Percentiles rank a stretch among this genome's conserved stretches.
Evolutionary conservation across 2,113 vertebrate species (phyloP).

Genomic region (Onychorhynchus coronatus): DNA sequence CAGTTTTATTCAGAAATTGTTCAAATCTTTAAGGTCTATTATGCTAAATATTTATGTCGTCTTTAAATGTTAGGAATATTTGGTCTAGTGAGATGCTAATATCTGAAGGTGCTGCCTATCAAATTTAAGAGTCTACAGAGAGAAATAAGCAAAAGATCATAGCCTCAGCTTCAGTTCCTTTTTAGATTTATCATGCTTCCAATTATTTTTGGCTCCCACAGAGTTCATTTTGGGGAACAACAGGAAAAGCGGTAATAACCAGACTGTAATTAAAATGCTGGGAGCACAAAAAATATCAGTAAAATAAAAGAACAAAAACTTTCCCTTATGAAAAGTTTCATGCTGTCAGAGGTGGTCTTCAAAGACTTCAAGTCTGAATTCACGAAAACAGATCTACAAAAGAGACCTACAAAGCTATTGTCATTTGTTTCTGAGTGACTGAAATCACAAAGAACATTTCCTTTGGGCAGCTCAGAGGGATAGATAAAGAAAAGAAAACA

Average conservation of each 20-base stretch:
- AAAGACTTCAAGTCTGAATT: slow-evolving; percentile 2
- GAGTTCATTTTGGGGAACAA: slow-evolving; percentile 7
- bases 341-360: background rate
- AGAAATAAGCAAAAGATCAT: background rate
- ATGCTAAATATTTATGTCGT: background rate
- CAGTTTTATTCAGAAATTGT: background rate
- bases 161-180: background rate
- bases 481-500: background rate
- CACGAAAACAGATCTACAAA: slow-evolving; percentile 1
- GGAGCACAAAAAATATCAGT: background rate
- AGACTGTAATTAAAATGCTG: slow-evolving; percentile 35
- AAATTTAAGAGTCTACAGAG: background rate
- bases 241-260: background rate
- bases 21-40: background rate
- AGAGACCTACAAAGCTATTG: background rate
- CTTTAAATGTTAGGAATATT: background rate
- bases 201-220: slow-evolving; percentile 40
- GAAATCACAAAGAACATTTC: background rate
- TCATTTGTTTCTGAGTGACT: background rate
- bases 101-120: background rate
- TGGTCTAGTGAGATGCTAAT: background rate
- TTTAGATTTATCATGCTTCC: background rate
- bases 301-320: background rate
- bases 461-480: background rate
- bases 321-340: background rate